These are phyloP conservation scores for Glaucomys volans DNA, from an alignment of 2,113 vertebrate genomes.

Conservation along the genomic window DNA sequence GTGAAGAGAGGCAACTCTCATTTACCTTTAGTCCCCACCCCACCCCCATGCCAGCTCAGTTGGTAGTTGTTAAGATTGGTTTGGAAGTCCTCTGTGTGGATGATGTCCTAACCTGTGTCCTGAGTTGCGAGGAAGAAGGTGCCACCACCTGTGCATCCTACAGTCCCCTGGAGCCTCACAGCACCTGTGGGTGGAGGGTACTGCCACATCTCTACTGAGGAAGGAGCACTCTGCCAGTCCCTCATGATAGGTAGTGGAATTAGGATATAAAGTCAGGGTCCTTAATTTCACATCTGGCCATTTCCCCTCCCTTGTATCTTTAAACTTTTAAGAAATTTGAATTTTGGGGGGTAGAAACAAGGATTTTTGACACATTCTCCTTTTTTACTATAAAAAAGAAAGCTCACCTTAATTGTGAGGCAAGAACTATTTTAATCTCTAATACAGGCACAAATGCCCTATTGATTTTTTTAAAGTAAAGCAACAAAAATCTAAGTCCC, in stretches of 20 bases:
- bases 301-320: conserved; percentile 15
- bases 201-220: neutral
- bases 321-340: conserved; percentile 52
- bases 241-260: neutral
- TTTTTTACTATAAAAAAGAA: neutral
- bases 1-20: neutral
- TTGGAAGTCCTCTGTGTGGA: neutral
- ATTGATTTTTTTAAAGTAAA: conserved; percentile 75
- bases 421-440: conserved; percentile 69
- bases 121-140: neutral
- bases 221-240: neutral
- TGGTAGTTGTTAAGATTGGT: neutral
- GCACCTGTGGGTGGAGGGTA: neutral
- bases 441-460: conserved; percentile 62
- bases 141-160: neutral
- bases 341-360: too few relatives aligned
- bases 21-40: neutral
- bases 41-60: neutral
- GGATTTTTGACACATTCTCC: conserved; percentile 44
- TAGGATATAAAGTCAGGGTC: neutral
- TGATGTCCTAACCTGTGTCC: neutral
- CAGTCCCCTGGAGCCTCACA: neutral
- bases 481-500: conserved; percentile 62
- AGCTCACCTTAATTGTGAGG: conserved; percentile 45
- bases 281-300: conserved; percentile 24